These are phyloP conservation scores for Caranx ignobilis DNA, from an alignment of 2,113 vertebrate species.

Conservation along the genomic window DNA sequence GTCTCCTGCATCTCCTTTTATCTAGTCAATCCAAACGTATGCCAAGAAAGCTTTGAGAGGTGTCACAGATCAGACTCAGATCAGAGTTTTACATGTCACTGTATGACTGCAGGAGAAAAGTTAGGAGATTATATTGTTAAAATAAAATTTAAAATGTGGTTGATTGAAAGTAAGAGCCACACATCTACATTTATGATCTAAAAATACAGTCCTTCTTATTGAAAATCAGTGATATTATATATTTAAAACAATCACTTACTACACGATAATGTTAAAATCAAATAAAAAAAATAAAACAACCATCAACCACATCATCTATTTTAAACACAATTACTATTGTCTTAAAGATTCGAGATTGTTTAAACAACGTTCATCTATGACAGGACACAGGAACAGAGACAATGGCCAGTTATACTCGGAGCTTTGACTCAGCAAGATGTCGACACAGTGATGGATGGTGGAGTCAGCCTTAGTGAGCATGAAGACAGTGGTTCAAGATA, in stretches of 20 bases:
- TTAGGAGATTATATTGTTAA: background rate
- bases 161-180: background rate
- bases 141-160: background rate
- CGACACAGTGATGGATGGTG: constrained; percentile 66
- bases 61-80: background rate
- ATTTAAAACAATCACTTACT: background rate
- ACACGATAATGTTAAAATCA: background rate
- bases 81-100: background rate
- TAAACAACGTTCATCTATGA: background rate
- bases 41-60: background rate
- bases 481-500: constrained; percentile 17
- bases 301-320: no score
- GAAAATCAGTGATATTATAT: no score
- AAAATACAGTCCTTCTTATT: background rate
- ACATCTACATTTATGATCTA: background rate
- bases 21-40: background rate
- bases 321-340: no score
- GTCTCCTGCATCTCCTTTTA: background rate
- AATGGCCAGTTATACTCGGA: constrained; percentile 12
- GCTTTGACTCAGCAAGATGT: constrained; percentile 36
- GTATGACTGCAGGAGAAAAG: background rate
- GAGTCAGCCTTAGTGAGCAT: constrained; percentile 51
- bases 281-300: no score
- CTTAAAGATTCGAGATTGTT: no score
- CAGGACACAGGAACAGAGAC: constrained; percentile 1